Evolutionary conservation across 1,140 invertebrate genomes (phyloP), one percentile per base, ranked within the genome.

Genomic region (Hyles vespertilio): DNA sequence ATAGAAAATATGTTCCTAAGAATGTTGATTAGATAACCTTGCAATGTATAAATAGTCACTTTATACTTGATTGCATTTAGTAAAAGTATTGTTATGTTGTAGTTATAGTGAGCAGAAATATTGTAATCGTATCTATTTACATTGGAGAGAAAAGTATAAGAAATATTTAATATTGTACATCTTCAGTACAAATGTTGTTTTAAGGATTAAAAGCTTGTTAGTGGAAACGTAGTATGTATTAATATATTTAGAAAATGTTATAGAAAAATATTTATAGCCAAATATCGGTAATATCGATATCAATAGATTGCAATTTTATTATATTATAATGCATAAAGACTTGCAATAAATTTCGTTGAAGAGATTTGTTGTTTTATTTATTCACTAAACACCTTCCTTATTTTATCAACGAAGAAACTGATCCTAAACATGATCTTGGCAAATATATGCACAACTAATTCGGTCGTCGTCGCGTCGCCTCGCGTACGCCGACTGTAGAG

Each of bases 311-410:
- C 22, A 22, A 22, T 22, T 2, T 22, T 22, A 22, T 51, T 32
- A 36, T 52, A 53, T 49, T 47, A 49, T 22, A 53, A 43, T 56
- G 32, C 44, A 51, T 56, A 51, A 48, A 56, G 58, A 63, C 52
- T 51, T 61, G 58, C 56, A 74, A 65, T 70, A 69, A 70, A 70
- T 36, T 12, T 53, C 32, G 48, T 63, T 65, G 51, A 51, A 56
- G 45, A 34, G 51, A 47, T 32, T 47, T 45, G 48, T 54, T 65
- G 59, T 69, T 64, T 69, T 51, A 69, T 67, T 72, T 22, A 32
- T 43, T n/a, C 11, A 32, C 44, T 11, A 46, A 46, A 6, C 11
- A 46, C 3, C 6, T 46, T 46, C 44, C 7, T 9, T 46, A 46
- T 5, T 46, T 46, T 46, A 9, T 6, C 9, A 22, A 22, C 22